Evolutionary conservation across 2,888 invertebrate genomes (phyloP).

Genomic region (Drosophila mayaguana): DNA sequence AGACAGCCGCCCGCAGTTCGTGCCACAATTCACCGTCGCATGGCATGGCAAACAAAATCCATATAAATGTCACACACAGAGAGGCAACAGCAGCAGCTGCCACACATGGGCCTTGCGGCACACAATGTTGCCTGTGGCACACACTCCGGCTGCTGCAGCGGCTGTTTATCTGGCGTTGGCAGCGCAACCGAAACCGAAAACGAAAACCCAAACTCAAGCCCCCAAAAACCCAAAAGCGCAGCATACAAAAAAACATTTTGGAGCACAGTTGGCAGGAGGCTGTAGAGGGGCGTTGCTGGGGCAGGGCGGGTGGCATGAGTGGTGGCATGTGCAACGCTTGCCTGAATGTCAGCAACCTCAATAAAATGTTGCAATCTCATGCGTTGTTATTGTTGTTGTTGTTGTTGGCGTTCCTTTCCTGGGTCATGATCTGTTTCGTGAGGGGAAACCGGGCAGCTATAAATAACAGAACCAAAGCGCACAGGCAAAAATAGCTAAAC

Average conservation of each 20-base stretch:
- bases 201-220: constrained; percentile 30
- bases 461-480: constrained; percentile 54
- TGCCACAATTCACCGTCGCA: constrained; percentile 40
- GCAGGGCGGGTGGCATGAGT: constrained; percentile 16
- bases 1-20: constrained; percentile 36
- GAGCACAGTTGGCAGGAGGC: constrained; percentile 17
- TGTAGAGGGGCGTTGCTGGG: background rate
- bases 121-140: constrained; percentile 60
- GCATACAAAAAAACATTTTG: constrained; percentile 52
- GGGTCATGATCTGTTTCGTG: constrained; percentile 84
- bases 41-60: constrained; percentile 38
- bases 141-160: constrained; percentile 52
- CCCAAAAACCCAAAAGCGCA: constrained; percentile 11
- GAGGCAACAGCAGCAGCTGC: constrained; percentile 30
- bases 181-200: constrained; percentile 27
- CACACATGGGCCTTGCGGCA: constrained; percentile 53
- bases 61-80: constrained; percentile 60
- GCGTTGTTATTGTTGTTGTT: constrained; percentile 80
- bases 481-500: constrained; percentile 1
- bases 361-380: constrained; percentile 82
- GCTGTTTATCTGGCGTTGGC: constrained; percentile 29
- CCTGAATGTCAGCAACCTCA: constrained; percentile 80
- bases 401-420: constrained; percentile 83
- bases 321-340: constrained; percentile 57
- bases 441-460: constrained; percentile 60